Base-by-base conservation (phyloP, 2,797 vertebrate species). In the Oreortyx pictus region DNA sequence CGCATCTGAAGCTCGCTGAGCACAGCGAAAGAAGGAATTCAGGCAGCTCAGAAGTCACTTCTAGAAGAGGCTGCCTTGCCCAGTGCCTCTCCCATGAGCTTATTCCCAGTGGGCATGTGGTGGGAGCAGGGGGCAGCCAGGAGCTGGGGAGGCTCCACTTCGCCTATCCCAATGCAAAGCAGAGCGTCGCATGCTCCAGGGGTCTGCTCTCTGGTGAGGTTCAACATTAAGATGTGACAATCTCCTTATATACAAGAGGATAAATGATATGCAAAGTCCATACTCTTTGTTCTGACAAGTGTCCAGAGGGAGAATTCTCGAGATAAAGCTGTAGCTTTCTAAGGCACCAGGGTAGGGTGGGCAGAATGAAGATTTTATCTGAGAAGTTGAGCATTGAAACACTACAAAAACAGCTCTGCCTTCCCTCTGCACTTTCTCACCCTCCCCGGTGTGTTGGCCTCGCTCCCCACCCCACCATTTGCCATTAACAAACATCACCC, bases 221-320 rank as follows among this genome's bases (percentile, higher is more conserved):
- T 96, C 93, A 93, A 95, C 95, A 96, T 97, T 96, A 97, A 96
- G 95, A 96, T 96, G 93, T 94, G 94, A 96, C 95, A 96, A 96
- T 93, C 93, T 96, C 93, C 93, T 96, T 95, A 96, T 96, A 95
- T 96, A 95, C 93, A 95, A 92, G 94, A 87, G 92, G 94, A 96
- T 95, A 97, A 94, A 95, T 97, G 95, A 93, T 95, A 96, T 96
- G 91, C 92, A 97, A 96, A 95, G 95, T 96, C 93, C 95, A 96
- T 92, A 95, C 90, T 92, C 94, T 96, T 95, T 96, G 94, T 95
- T 96, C 95, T 95, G 95, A 96, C 93, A 96, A 94, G 94, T 94
- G 94, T 96, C 95, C 92, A 95, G 95, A 92, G 94, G 95, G 95
- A 91, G 84, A 96, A 95, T 94, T 87, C 89, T 92, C 89, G 92